Base-by-base conservation (phyloP, 1,140 invertebrate species). In the Rhagoletis zephyria region DNA sequence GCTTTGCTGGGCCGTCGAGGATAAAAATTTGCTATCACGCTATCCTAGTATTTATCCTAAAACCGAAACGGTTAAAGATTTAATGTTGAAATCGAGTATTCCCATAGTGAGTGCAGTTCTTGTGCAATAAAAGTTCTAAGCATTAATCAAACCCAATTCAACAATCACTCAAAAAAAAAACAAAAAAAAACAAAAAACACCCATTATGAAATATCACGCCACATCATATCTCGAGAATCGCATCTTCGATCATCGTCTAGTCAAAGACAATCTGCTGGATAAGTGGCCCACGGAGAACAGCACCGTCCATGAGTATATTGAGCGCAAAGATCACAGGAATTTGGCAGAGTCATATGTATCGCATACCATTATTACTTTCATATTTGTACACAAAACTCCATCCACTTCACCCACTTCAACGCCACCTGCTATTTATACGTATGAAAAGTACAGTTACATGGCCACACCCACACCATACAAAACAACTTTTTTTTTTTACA, bases 281-380 rank as follows among this genome's bases (percentile, higher is more conserved):
- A 91, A 91, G 86, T 93, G 91, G 91, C 90, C 90, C 12, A 91
- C 90, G 4, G 87, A 88, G 45, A 81, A 88, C 70, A 89, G 89
- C 48, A 90, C 91, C 86, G 88, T 89, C 89, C 90, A 91, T 88
- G 90, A 92, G 81, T 93, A 92, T 88, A 89, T 89, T 86, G 91
- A 91, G 77, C 91, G 92, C 89, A 91, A 91, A 89, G 92, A 93
- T 88, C 91, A 93, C 87, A 90, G 92, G 87, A 93, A 93, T 88
- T 90, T 93, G 87, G 90, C 92, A 90, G 92, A 93, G 88, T 92
- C 91, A 89, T 92, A 93, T 91, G 92, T 93, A 92, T 74, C 81
- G 42, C 70, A 40, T 77, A 64, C 48, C 61, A 85, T 74, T 19
- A 19, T 40, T 61, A 87, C 51, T 61, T 65, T 70, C 45, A 81